These are phyloP conservation scores for Odontomyia ornata DNA, from an alignment of 2,888 invertebrate genomes.

Conservation along the genomic window DNA sequence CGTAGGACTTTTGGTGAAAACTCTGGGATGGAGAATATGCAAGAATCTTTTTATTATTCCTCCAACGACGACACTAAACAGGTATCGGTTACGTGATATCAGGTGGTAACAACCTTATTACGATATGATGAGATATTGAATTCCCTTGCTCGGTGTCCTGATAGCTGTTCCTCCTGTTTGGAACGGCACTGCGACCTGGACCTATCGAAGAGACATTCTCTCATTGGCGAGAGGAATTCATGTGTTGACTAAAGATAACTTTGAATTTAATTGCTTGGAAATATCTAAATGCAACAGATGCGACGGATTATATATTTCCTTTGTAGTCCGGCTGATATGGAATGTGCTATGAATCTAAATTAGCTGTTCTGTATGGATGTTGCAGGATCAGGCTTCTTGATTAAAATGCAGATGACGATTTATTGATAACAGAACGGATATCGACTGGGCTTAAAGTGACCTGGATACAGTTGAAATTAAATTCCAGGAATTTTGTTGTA, in stretches of 20 bases:
- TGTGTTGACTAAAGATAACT: neutral
- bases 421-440: neutral
- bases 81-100: constrained; percentile 48
- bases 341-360: neutral
- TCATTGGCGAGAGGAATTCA: neutral
- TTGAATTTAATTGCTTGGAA: constrained; percentile 8
- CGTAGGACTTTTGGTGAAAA: too few relatives aligned
- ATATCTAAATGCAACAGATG: constrained; percentile 27
- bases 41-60: constrained; percentile 46
- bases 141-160: constrained; percentile 12
- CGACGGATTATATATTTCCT: neutral
- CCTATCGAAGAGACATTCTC: neutral
- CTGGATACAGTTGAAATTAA: neutral
- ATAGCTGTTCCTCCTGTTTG: neutral
- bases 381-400: too few relatives aligned
- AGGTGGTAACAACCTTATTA: constrained; percentile 49
- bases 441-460: neutral
- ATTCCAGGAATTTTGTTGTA: neutral
- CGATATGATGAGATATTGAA: constrained; percentile 24
- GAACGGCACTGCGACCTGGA: too few relatives aligned
- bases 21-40: neutral
- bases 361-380: neutral
- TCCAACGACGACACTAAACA: constrained; percentile 47
- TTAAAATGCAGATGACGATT: neutral
- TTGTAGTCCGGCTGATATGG: neutral